Conservation (phyloP, 53 echinoderm and acorn worm genomes). For the Zoroaster sp. region DNA sequence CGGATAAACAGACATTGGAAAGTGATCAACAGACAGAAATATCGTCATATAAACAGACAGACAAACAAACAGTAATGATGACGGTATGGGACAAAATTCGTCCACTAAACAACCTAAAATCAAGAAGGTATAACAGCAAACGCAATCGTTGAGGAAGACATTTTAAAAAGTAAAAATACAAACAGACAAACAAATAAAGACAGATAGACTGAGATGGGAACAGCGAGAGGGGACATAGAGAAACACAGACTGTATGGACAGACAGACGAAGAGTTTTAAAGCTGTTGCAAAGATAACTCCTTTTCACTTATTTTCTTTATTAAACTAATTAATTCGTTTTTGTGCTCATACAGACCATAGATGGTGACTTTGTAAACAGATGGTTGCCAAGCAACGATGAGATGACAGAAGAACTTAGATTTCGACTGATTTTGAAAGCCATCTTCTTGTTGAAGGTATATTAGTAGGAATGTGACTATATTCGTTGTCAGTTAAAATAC, state of each 20-base stretch:
- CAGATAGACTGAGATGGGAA: no score
- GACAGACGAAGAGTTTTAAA: not conserved
- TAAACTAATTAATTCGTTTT: not conserved
- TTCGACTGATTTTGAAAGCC: constrained; percentile 19
- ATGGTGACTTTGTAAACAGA: not conserved
- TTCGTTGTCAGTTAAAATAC: not conserved
- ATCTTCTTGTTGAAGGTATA: not conserved
- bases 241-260: no score
- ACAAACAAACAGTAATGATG: no score
- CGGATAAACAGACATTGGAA: no score
- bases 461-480: not conserved
- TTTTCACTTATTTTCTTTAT: not conserved
- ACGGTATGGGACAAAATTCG: no score
- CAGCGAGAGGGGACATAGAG: no score
- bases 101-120: no score
- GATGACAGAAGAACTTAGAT: constrained; percentile 25
- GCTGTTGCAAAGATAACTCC: not conserved
- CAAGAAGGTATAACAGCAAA: no score
- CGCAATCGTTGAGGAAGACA: not conserved
- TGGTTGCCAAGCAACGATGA: not conserved
- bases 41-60: no score
- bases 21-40: no score
- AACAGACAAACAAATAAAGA: no score
- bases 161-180: no score
- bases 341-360: not conserved